These are phyloP conservation scores for Drosophila subpulchrella DNA, from an alignment of 1,140 invertebrate species.

Conservation along the genomic window DNA sequence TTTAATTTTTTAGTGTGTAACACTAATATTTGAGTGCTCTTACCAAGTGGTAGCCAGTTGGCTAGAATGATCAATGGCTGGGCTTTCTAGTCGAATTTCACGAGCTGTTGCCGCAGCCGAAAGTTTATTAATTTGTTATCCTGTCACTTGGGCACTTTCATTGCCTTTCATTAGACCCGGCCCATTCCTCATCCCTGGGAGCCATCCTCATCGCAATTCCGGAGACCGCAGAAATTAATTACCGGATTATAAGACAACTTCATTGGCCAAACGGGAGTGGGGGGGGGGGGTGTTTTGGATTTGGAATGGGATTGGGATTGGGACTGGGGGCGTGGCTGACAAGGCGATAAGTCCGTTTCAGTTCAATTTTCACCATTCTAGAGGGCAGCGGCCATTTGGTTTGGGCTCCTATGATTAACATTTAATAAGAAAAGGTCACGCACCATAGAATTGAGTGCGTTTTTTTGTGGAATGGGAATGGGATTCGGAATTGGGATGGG, in stretches of 20 bases:
- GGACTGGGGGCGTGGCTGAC: constrained; percentile 15
- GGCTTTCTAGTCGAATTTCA: constrained; percentile 34
- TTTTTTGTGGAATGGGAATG: background rate
- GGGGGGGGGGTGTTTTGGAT: constrained; percentile 3
- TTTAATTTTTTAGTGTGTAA: too few relatives aligned
- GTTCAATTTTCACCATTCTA: constrained; percentile 55
- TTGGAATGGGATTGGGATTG: background rate
- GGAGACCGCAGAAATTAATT: constrained; percentile 77
- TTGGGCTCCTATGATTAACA: constrained; percentile 72
- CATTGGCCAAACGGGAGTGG: constrained; percentile 59
- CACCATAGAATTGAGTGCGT: constrained; percentile 16
- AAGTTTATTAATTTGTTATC: constrained; percentile 82
- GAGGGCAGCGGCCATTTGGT: constrained; percentile 10
- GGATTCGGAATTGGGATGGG: background rate
- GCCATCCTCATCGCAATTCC: constrained; percentile 1
- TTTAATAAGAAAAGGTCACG: constrained; percentile 82
- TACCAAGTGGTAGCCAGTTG: constrained; percentile 27
- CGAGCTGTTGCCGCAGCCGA: constrained; percentile 48
- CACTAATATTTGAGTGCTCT: background rate
- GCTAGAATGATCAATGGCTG: constrained; percentile 31
- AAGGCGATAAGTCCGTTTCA: constrained; percentile 10
- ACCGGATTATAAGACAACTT: constrained; percentile 80
- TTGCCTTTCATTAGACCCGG: constrained; percentile 69
- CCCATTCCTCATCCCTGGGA: too few relatives aligned
- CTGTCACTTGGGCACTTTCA: constrained; percentile 77